Evolutionary conservation across 2,888 invertebrate species (phyloP).

Genomic region (Agrochola macilenta): DNA sequence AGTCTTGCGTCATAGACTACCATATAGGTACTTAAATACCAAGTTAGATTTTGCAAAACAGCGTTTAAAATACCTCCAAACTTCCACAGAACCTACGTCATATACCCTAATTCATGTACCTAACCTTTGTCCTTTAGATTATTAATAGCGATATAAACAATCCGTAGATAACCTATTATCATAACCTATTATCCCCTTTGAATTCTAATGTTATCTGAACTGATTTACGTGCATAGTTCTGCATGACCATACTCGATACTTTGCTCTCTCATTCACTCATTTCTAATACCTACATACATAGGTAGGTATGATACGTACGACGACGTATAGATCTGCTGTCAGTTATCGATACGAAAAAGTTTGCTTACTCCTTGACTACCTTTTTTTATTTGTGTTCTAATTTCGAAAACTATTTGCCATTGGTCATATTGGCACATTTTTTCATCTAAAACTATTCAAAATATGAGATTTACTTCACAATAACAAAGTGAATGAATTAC

Average conservation of each 20-base stretch:
- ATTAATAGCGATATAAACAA: conserved; percentile 45
- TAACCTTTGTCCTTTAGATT: conserved; percentile 42
- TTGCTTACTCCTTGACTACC: neutral
- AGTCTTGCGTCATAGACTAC: conserved; percentile 26
- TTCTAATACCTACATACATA: conserved; percentile 5
- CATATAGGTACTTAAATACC: conserved; percentile 5
- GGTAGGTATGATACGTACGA: neutral
- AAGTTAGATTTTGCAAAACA: conserved; percentile 27
- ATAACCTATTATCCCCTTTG: too few species aligned
- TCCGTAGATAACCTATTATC: conserved; percentile 48
- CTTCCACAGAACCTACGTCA: conserved; percentile 42
- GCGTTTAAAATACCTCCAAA: conserved; percentile 27
- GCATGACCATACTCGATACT: conserved; percentile 7
- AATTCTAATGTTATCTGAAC: conserved; percentile 46
- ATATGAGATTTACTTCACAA: neutral
- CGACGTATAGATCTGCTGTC: neutral
- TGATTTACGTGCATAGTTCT: conserved; percentile 42
- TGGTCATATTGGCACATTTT: neutral
- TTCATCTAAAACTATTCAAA: neutral
- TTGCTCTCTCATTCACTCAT: too few species aligned
- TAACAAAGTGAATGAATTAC: neutral
- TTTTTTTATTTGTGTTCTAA: neutral
- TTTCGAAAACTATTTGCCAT: neutral
- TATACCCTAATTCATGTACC: conserved; percentile 36
- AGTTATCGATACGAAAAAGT: neutral